Evolutionary conservation across 2,888 invertebrate genomes (phyloP).

Genomic region (Macaria notata): DNA sequence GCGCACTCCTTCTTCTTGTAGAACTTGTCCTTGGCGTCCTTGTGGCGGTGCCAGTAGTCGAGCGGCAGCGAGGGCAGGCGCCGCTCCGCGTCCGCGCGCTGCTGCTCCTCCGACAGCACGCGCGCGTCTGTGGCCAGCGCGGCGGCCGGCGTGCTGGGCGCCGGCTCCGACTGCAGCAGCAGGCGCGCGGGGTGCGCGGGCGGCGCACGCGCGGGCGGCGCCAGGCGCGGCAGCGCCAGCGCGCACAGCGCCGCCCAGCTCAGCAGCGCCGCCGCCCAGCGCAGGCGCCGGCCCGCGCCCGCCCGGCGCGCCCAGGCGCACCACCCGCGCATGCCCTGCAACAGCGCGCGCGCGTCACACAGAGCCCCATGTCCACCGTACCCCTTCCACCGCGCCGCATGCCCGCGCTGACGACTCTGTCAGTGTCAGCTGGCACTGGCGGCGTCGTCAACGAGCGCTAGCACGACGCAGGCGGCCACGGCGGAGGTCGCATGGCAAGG

Average conservation of each 20-base stretch:
- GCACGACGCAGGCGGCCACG: no score
- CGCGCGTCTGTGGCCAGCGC: constrained; percentile 58
- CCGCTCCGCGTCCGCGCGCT: constrained; percentile 89
- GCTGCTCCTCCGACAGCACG: constrained; percentile 85
- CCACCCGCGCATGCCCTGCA: constrained; percentile 71
- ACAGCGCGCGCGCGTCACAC: constrained; percentile 23
- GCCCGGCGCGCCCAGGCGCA: constrained; percentile 47
- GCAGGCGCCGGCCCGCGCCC: constrained; percentile 53
- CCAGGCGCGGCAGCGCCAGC: constrained; percentile 65
- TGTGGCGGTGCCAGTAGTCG: constrained; percentile 92
- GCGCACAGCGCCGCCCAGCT: constrained; percentile 55
- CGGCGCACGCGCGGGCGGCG: constrained; percentile 43
- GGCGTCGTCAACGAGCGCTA: neutral
- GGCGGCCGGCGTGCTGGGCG: constrained; percentile 34
- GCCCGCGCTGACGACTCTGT: neutral
- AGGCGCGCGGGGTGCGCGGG: constrained; percentile 44
- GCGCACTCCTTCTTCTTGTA: constrained; percentile 88
- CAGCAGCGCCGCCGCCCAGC: constrained; percentile 50
- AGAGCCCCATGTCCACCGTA: neutral
- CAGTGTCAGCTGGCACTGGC: no score
- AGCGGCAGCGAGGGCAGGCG: constrained; percentile 92
- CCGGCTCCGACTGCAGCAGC: constrained; percentile 51
- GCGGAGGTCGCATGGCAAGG: no score
- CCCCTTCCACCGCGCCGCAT: neutral
- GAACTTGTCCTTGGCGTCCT: constrained; percentile 87